These are phyloP conservation scores for Drosophila stalkeri DNA, from an alignment of 2,888 invertebrate genomes.

Conservation along the genomic window DNA sequence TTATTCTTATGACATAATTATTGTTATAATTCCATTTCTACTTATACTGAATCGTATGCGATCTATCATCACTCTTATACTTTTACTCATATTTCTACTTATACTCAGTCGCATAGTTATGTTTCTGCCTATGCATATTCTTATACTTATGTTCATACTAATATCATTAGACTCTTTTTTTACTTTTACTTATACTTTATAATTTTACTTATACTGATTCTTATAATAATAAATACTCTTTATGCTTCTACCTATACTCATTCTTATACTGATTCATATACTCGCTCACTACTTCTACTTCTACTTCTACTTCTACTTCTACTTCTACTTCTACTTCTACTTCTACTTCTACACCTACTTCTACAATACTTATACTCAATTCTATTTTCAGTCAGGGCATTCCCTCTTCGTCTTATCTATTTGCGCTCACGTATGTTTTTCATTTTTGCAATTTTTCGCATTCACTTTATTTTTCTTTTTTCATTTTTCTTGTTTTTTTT, in stretches of 20 bases:
- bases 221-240: not conserved
- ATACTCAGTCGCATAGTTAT: not conserved
- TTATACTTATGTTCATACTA: not conserved
- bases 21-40: too few species aligned
- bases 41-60: too few species aligned
- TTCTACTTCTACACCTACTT: not conserved
- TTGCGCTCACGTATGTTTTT: slow-evolving; percentile 10
- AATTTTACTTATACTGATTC: not conserved
- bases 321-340: not conserved
- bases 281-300: too few species aligned
- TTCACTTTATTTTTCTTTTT: slow-evolving; percentile 9
- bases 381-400: slow-evolving; percentile 21
- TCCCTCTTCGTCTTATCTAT: not conserved
- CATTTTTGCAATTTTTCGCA: slow-evolving; percentile 14
- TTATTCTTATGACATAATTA: too few species aligned
- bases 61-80: too few species aligned
- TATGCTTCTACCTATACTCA: not conserved
- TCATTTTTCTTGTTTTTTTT: not conserved
- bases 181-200: not conserved
- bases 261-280: not conserved
- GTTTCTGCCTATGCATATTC: not conserved
- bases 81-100: not conserved
- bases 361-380: not conserved
- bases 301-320: not conserved
- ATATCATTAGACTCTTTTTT: not conserved